Percentiles rank a stretch among this genome's conserved stretches.
Evolutionary conservation across 2,888 invertebrate genomes (phyloP).

Genomic region (Apotomis turbidana): DNA sequence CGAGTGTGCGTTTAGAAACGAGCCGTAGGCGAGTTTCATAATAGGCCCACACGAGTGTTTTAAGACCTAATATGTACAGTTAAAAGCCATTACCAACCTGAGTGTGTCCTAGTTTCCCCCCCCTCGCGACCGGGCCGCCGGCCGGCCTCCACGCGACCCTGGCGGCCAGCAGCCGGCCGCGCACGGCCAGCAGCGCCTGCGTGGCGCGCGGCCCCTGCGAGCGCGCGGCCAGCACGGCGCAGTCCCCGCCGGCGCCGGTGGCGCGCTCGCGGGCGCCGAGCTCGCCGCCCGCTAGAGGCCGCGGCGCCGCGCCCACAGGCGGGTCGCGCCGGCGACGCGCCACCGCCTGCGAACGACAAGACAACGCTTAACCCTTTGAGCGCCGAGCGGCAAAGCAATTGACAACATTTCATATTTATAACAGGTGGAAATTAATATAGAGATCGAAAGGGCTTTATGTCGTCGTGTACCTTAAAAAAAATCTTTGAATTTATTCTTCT

Average conservation of each 20-base stretch:
- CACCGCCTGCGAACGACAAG: slow-evolving; percentile 55
- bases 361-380: not conserved
- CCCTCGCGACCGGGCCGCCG: slow-evolving; percentile 46
- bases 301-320: slow-evolving; percentile 84
- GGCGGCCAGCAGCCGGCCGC: slow-evolving; percentile 52
- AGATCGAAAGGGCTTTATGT: too few relatives aligned
- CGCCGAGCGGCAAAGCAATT: too few relatives aligned
- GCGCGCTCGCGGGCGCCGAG: slow-evolving; percentile 47
- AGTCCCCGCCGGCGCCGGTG: slow-evolving; percentile 43
- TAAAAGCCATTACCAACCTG: not conserved
- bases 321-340: slow-evolving; percentile 49
- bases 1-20: too few relatives aligned
- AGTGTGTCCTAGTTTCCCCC: too few relatives aligned
- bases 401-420: too few relatives aligned
- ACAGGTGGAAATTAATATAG: too few relatives aligned
- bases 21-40: too few relatives aligned
- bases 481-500: too few relatives aligned
- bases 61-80: too few relatives aligned
- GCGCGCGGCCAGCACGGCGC: slow-evolving; percentile 46
- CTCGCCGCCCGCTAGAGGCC: slow-evolving; percentile 84
- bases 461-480: too few relatives aligned
- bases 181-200: slow-evolving; percentile 51
- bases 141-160: slow-evolving; percentile 41
- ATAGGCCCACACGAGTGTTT: too few relatives aligned
- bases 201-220: slow-evolving; percentile 47